Evolutionary conservation across 2,888 invertebrate genomes (phyloP), one percentile per base, ranked within the genome.

Genomic region (Drosophila picticornis): DNA sequence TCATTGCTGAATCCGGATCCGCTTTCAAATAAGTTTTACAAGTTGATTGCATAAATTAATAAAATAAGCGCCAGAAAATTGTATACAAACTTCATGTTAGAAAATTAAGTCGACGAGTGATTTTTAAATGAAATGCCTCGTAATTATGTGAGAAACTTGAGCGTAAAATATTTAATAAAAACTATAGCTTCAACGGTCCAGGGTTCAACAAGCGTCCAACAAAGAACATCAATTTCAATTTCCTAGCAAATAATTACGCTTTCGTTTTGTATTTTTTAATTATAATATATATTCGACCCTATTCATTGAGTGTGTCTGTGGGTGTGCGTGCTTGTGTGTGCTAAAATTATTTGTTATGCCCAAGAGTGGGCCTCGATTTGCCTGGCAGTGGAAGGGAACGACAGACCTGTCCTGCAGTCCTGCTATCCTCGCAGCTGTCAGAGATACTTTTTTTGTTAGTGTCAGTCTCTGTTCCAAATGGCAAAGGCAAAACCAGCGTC

Each of bases 401-500:
- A 59, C 81, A 76, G 25, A 4, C 53, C 38, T 29, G 59, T 27
- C 46, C 43, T 60, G 52, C 5, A 51, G 22, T 55, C 40, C 56
- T 29, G 57, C n/a, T 32, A 63, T 43, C 36, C 53, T 43, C 63
- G 48, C 56, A 55, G 61, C 76, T 78, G 72, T 81, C 81, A 77
- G 72, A 59, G 36, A 67, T 38, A 55, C 57, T 55, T 60, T 56
- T 75, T 74, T 60, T 62, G 52, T 72, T 72, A 48, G 50, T 56
- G 58, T 57, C 46, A 51, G 51, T 59, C 71, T 72, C 80, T 83
- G 79, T 63, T 77, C 74, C 53, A 85, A 90, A 90, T 80, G 89
- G 90, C 84, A 88, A 84, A 80, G 85, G 90, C 90, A 70, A 88
- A 86, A 83, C 80, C 53, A 88, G 81, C 86, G 75, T 74, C 84